These are phyloP conservation scores for Eupithecia dodoneata DNA, from an alignment of 2,888 invertebrate genomes.

Conservation along the genomic window DNA sequence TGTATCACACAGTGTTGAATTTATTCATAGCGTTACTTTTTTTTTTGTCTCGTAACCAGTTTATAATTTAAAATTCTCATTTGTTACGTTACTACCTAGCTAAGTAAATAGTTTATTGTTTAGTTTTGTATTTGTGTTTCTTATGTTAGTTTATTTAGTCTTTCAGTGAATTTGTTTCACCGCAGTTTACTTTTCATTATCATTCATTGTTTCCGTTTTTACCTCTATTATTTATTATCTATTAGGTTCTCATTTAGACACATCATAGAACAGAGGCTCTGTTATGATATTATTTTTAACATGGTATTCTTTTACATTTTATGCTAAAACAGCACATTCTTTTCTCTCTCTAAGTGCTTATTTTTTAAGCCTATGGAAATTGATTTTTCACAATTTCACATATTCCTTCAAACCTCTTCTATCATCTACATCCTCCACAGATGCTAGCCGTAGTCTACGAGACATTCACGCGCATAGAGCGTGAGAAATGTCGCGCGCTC, in stretches of 20 bases:
- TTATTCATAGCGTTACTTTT: too few relatives aligned
- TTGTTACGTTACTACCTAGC: not conserved
- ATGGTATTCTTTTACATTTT: not conserved
- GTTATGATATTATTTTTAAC: not conserved
- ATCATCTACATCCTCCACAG: constrained; percentile 63
- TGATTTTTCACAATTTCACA: not conserved
- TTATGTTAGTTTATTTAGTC: not conserved
- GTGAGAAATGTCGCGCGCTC: constrained; percentile 92
- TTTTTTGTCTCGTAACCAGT: too few relatives aligned
- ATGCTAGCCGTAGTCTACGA: constrained; percentile 96
- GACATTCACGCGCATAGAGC: constrained; percentile 93
- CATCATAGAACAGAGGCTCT: not conserved
- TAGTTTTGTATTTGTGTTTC: not conserved
- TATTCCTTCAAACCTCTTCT: not conserved
- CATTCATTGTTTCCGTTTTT: not conserved
- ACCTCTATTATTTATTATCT: not conserved
- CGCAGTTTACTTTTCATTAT: not conserved
- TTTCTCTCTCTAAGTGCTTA: too few relatives aligned
- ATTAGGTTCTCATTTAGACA: not conserved
- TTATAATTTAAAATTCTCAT: not conserved
- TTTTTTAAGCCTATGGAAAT: too few relatives aligned
- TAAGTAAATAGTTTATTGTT: too few relatives aligned
- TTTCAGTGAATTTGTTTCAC: not conserved
- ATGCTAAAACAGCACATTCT: not conserved
- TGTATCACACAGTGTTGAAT: not conserved